Conservation (phyloP, 2,888 invertebrate species). For the Peribatodes rhomboidaria region DNA sequence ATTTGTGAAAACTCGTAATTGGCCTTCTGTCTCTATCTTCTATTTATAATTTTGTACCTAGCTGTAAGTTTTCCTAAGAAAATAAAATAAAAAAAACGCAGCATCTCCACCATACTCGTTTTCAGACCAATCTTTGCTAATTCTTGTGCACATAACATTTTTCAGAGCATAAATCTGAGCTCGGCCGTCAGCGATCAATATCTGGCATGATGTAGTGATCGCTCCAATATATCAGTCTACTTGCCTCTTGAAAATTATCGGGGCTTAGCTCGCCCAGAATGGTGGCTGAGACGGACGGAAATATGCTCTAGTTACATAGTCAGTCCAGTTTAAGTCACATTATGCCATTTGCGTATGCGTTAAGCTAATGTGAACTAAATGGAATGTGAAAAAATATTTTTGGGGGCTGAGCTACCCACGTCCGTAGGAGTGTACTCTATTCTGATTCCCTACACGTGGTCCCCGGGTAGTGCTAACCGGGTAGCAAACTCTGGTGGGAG, state of each 20-base stretch:
- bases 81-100: neutral
- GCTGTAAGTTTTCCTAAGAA: no score
- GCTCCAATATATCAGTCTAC: slow-evolving; percentile 76
- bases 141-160: slow-evolving; percentile 40
- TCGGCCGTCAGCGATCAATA: slow-evolving; percentile 69
- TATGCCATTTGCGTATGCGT: no score
- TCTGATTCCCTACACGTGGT: no score
- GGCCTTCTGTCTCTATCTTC: no score
- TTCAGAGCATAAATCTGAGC: slow-evolving; percentile 51
- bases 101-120: neutral
- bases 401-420: no score
- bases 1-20: no score
- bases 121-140: slow-evolving; percentile 27
- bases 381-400: no score
- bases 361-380: no score
- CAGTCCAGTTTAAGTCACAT: neutral
- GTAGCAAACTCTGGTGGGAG: no score
- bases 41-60: no score
- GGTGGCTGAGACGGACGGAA: slow-evolving; percentile 8
- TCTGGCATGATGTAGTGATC: slow-evolving; percentile 74
- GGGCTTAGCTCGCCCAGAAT: slow-evolving; percentile 59
- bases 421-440: no score
- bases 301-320: slow-evolving; percentile 57
- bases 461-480: no score
- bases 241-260: slow-evolving; percentile 78